phyloP scores from a whole-genome alignment of 2,888 invertebrate species.

The Standfussiana lucernea region DNA sequence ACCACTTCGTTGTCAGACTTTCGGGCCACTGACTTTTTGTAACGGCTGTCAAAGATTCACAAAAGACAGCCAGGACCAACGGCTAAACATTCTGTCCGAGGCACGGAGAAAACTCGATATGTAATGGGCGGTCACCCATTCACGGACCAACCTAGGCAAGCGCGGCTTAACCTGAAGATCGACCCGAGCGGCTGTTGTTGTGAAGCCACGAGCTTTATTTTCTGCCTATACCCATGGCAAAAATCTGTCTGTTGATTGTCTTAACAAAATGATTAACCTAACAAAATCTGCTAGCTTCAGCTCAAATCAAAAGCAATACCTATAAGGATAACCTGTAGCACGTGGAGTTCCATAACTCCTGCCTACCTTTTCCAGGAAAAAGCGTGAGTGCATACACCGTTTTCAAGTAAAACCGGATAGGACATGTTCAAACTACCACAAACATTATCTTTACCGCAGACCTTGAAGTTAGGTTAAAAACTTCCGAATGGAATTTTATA shows the following conservation, averaged over 20 bases:
- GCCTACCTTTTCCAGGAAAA: slow-evolving; percentile 11
- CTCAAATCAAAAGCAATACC: background rate
- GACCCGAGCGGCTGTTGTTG: too few relatives aligned
- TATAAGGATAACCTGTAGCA: background rate
- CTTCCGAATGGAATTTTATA: slow-evolving; percentile 49
- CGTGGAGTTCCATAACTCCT: background rate
- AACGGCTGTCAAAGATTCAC: too few relatives aligned
- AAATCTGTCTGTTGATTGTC: background rate
- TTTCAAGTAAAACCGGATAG: slow-evolving; percentile 14
- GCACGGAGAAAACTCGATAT: too few relatives aligned
- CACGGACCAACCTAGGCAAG: too few relatives aligned
- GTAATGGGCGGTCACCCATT: too few relatives aligned
- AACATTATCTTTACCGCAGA: slow-evolving; percentile 1
- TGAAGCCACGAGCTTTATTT: too few relatives aligned
- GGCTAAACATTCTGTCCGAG: too few relatives aligned
- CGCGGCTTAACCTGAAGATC: too few relatives aligned
- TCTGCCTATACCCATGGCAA: background rate
- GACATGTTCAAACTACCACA: slow-evolving; percentile 4
- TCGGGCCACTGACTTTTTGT: too few relatives aligned
- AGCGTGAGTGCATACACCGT: background rate
- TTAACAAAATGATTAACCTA: background rate
- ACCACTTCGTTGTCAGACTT: too few relatives aligned
- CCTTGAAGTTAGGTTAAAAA: slow-evolving; percentile 28
- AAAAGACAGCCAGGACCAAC: too few relatives aligned
- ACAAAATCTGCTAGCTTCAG: background rate